Base-by-base conservation (phyloP, 2,797 vertebrate species). In the Poeciliopsis infans region DNA sequence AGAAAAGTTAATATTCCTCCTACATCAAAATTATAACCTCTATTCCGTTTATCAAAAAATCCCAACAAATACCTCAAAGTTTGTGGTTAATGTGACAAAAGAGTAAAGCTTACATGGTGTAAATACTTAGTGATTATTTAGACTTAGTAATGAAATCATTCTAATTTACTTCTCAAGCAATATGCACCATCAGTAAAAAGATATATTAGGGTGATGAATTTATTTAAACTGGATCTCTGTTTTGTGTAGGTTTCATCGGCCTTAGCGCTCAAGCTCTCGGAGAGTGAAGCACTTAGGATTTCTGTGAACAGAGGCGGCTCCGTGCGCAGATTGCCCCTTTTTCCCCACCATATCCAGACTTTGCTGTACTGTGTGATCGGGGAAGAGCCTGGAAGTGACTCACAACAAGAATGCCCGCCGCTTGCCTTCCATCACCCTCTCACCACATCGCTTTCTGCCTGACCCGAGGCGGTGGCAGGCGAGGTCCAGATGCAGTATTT, bases 171-270 rank as follows among this genome's bases (percentile, higher is more conserved):
- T 70, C 5, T 43, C 1, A n/a, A 28, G 43, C 2, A 46, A 45
- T 71, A 7, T 16, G 41, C 25, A 31, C n/a, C n/a, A 31, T 46
- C 43, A 31, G 25, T 28, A 18, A 15, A 41, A 36, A 15, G 25
- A n/a, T 4, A 5, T 20, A 55, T 53, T 59, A 72, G 25, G 5
- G 75, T 43, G 45, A 16, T 31, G 0, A 59, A 28, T 39, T 39
- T 36, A 1, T 72, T 25, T 80, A 31, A 41, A 83, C 82, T 33
- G 66, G 70, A 0, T 84, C 76, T 85, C 71, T 90, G 69, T 36
- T 75, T 83, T 90, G 57, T 41, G 93, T 91, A 99, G 98, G 92
- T 99, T 97, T 93, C 98, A 99, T 95, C 97, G 98, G 89, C 98
- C 98, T 47, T 99, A 97, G 95, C 78, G 0, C 85, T 85, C 74